Conservation (phyloP, 2,797 vertebrate species). For the Pipistrellus pygmaeus region DNA sequence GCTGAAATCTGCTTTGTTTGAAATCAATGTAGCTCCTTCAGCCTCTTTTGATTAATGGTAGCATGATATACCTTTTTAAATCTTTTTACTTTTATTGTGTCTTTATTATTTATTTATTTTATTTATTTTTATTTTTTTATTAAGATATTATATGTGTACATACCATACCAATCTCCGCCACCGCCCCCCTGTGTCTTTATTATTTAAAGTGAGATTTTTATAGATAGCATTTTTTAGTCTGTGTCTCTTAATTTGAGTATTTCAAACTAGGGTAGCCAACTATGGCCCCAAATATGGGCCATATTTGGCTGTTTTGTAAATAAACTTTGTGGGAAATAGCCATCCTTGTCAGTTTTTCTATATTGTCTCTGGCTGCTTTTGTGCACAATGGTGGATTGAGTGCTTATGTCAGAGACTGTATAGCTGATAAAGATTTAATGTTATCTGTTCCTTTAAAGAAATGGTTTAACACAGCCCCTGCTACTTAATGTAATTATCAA, state of each 20-base stretch:
- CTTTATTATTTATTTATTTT: too few species aligned
- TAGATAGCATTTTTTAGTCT: not conserved
- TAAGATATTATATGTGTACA: too few species aligned
- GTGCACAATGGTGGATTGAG: not conserved
- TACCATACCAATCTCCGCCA: too few species aligned
- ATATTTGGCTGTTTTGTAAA: not conserved
- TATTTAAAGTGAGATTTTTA: not conserved
- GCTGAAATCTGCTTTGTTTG: not conserved
- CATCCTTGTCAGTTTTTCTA: not conserved
- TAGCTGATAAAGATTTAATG: not conserved
- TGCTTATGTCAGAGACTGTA: not conserved
- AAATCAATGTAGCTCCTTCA: not conserved
- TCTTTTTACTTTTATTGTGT: not conserved
- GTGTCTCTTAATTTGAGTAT: not conserved
- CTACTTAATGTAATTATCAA: not conserved
- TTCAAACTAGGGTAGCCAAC: not conserved
- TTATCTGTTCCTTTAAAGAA: not conserved
- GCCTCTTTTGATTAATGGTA: not conserved
- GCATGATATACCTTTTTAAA: not conserved
- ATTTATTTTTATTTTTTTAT: too few species aligned
- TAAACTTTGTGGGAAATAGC: not conserved
- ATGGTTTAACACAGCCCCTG: not conserved
- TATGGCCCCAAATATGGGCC: not conserved
- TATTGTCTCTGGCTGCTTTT: not conserved
- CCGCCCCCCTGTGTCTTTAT: not conserved